Conservation (phyloP, 2,888 invertebrate genomes). For the Chymomyza caudatula region DNA sequence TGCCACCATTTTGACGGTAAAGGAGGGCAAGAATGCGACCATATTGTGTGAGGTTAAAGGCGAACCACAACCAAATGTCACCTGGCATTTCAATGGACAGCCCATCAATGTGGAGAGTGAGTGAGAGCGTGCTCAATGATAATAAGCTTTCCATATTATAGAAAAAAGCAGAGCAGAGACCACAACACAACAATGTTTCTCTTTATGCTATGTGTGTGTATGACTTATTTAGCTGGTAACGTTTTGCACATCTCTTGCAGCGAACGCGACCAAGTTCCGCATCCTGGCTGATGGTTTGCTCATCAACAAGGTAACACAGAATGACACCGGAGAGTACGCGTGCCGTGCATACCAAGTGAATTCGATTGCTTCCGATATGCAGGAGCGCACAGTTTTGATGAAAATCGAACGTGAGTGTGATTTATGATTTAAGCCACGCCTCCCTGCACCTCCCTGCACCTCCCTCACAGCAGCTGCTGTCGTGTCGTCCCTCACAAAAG, state of each 20-base stretch:
- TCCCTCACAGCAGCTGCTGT: not conserved
- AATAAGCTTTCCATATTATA: slow-evolving; percentile 49
- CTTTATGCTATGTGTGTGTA: not conserved
- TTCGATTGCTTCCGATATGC: slow-evolving; percentile 79
- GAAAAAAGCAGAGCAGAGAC: too few species aligned
- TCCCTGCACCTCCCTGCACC: not conserved
- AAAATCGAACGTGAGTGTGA: slow-evolving; percentile 81
- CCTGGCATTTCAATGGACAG: slow-evolving; percentile 79
- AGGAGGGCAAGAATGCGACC: slow-evolving; percentile 79
- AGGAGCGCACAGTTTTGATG: slow-evolving; percentile 80
- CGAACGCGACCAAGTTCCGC: slow-evolving; percentile 76
- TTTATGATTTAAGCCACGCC: slow-evolving; percentile 47
- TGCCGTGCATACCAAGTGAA: slow-evolving; percentile 81
- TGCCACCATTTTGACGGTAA: slow-evolving; percentile 78
- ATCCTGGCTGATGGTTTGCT: slow-evolving; percentile 80
- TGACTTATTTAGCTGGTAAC: not conserved
- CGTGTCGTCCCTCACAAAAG: slow-evolving; percentile 7
- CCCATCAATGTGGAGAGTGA: slow-evolving; percentile 73
- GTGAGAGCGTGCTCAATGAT: slow-evolving; percentile 37
- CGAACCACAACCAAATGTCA: slow-evolving; percentile 78
- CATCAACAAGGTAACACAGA: slow-evolving; percentile 80
- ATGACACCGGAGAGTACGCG: slow-evolving; percentile 81
- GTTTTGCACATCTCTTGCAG: slow-evolving; percentile 29
- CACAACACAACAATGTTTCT: not conserved
- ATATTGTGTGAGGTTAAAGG: slow-evolving; percentile 78